These are phyloP conservation scores for Centroberyx gerrardi DNA, from an alignment of 2,797 vertebrate species.

Conservation along the genomic window DNA sequence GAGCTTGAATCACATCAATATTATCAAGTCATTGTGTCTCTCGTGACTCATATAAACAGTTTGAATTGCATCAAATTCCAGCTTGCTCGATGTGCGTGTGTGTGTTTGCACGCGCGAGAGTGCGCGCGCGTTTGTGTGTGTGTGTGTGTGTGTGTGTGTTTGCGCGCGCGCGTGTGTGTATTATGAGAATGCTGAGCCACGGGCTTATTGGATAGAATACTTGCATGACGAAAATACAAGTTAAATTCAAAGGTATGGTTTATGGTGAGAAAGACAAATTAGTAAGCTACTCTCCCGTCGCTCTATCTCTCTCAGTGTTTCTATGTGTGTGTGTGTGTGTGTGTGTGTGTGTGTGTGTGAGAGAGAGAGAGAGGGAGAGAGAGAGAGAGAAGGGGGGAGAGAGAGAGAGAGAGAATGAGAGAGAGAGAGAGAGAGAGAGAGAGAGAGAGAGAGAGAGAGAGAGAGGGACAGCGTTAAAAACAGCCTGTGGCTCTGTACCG, in stretches of 20 bases:
- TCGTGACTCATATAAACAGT: constrained; percentile 39
- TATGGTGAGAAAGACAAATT: constrained; percentile 24
- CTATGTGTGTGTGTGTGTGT: constrained; percentile 3
- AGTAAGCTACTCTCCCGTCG: not conserved
- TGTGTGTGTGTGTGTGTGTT: not conserved
- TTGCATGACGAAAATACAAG: constrained; percentile 48
- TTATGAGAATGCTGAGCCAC: constrained; percentile 13
- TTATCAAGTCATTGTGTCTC: constrained; percentile 2
- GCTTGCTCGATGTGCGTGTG: not conserved
- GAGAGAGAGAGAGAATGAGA: not conserved
- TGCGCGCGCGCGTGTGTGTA: not conserved
- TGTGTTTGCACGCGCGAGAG: not conserved
- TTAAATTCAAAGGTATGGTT: constrained; percentile 55
- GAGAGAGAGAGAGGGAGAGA: constrained; percentile 10
- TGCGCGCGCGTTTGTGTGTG: not conserved
- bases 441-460: not conserved
- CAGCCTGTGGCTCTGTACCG: constrained; percentile 78
- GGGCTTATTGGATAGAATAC: constrained; percentile 30
- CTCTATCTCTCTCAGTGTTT: not conserved
- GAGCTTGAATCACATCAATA: no score
- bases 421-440: not conserved
- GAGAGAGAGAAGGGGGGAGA: not conserved
- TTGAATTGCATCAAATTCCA: constrained; percentile 22
- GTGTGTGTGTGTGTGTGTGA: constrained; percentile 19
- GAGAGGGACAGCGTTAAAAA: constrained; percentile 53